Evolutionary conservation across 2,888 invertebrate genomes (phyloP), one percentile per base, ranked within the genome.

Genomic region (Zhuqinia jingwanae): DNA sequence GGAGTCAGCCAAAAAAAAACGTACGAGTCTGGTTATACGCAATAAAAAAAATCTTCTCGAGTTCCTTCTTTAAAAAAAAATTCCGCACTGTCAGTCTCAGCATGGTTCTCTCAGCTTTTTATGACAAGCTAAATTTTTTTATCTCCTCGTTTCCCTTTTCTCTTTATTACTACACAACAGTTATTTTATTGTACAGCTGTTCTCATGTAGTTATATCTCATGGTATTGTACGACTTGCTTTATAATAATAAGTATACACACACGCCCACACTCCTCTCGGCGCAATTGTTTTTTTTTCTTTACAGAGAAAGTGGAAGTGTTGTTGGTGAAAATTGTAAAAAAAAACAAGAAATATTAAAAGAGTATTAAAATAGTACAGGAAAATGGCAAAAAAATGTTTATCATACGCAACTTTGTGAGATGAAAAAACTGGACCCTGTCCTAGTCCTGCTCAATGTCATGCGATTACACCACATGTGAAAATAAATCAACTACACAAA

Each of bases 61-160:
- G 81, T 82, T 65, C 30, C 73, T 17, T 53, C n/a, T n/a, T n/a
- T n/a, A n/a, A n/a, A n/a, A n/a, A 68, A 79, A 30, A 79, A 65
- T 27, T 68, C 80, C 70, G 25, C 70, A 27, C 80, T 70, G 80
- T 80, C 82, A 75, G 82, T 73, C 82, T 82, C 82, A 82, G 82
- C 82, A 20, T 60, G 45, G 73, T 73, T n/a, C 20, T 30, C 36
- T 36, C 36, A 17, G 50, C n/a, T 13, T 82, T 82, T 82, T 82
- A 82, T 82, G 73, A 82, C 82, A 82, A 75, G 73, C 82, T 82
- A 75, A 80, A 82, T 82, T 82, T 82, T n/a, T 82, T 82, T 82
- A 65, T 70, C 73, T 82, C 22, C 53, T 58, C 22, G 42, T 73
- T 73, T 76, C 17, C 27, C 58, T 56, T 76, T 58, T 76, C n/a